Percentiles rank a stretch among this genome's conserved stretches.
Conservation (phyloP, 2,888 invertebrate species). For the Caenorhabditis sinica region DNA sequence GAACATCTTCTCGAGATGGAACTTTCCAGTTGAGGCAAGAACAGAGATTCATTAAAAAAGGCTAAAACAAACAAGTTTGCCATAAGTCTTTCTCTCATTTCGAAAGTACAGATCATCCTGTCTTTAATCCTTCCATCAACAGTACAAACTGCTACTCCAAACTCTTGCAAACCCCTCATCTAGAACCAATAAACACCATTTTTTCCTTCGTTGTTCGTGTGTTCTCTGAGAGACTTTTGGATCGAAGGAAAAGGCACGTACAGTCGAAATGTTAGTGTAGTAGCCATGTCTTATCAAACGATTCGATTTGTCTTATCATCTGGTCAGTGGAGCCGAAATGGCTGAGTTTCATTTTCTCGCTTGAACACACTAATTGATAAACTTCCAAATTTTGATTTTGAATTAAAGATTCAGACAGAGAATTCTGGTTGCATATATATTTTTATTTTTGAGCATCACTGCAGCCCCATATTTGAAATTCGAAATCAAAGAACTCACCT, state of each 20-base stretch:
- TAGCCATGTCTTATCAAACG: conserved; percentile 1
- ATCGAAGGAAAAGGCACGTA: conserved; percentile 34
- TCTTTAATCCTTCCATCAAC: conserved; percentile 29
- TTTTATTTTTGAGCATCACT: conserved; percentile 10
- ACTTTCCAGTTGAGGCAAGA: too few relatives aligned
- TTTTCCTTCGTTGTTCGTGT: conserved; percentile 15
- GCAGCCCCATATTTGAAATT: not conserved
- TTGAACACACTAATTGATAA: not conserved
- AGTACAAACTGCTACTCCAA: conserved; percentile 23
- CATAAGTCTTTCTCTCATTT: conserved; percentile 9
- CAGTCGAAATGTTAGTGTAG: conserved; percentile 18
- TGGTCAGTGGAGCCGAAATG: conserved; percentile 35
- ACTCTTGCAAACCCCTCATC: conserved; percentile 27
- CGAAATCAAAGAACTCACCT: conserved; percentile 44
- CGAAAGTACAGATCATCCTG: conserved; percentile 30
- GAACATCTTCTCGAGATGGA: not conserved
- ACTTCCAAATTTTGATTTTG: not conserved
- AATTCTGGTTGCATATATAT: not conserved
- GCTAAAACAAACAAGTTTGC: conserved; percentile 13
- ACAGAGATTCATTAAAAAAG: conserved; percentile 3
- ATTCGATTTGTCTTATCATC: conserved; percentile 5
- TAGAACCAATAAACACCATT: conserved; percentile 26
- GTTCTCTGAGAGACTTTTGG: conserved; percentile 15
- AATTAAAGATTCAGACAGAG: not conserved
- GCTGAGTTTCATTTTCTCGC: conserved; percentile 1